Conservation (phyloP, 2,797 vertebrate genomes). For the Lagothrix lagotricha region DNA sequence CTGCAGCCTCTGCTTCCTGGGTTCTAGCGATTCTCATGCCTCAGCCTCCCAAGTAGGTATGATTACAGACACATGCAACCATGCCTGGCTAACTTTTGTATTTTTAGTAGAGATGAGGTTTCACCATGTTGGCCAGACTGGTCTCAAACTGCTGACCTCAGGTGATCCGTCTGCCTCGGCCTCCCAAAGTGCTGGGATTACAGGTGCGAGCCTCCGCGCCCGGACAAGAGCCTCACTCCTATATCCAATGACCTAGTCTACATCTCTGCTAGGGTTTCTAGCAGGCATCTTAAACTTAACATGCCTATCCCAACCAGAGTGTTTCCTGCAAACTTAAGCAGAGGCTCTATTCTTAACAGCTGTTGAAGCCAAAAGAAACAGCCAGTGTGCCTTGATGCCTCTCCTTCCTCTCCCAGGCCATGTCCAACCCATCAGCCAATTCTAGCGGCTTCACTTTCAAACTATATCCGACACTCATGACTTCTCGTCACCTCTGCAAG, state of each 20-base stretch:
- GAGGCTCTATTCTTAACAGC: neutral
- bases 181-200: neutral
- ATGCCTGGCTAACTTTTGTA: neutral
- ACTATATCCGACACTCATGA: too few relatives aligned
- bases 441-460: neutral
- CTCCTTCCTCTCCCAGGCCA: neutral
- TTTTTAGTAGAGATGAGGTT: neutral
- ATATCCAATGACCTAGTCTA: neutral
- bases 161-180: neutral
- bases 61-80: neutral
- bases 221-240: neutral
- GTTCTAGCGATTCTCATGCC: neutral
- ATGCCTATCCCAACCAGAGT: too few relatives aligned
- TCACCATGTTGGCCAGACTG: neutral
- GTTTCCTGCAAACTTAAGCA: too few relatives aligned
- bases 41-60: neutral
- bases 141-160: neutral
- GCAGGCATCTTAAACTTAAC: neutral
- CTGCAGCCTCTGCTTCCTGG: neutral
- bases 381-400: neutral
- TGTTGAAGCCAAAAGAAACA: neutral
- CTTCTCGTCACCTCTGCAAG: neutral
- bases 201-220: fast-evolving
- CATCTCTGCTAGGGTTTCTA: neutral
- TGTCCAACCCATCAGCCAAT: neutral